Conservation (phyloP, 2,797 vertebrate species). For the Enteromius mattozi region DNA sequence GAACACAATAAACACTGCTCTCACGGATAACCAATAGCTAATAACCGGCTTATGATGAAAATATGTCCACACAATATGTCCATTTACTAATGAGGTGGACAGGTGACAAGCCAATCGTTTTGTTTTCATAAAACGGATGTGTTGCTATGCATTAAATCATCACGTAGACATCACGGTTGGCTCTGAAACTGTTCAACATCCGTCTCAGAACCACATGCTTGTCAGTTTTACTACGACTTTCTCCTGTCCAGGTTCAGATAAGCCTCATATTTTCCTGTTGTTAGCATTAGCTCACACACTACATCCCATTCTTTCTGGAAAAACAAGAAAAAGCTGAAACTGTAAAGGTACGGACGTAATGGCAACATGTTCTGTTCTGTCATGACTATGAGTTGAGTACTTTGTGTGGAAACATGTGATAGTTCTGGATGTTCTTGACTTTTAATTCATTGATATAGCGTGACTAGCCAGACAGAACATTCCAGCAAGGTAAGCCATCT, state of each 20-base stretch:
- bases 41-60: constrained; percentile 28
- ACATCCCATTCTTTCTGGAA: constrained; percentile 7
- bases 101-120: not conserved
- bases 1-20: constrained; percentile 44
- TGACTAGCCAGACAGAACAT: constrained; percentile 31
- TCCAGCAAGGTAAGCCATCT: not conserved
- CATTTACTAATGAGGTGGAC: constrained; percentile 27
- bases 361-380: not conserved
- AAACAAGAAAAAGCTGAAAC: constrained; percentile 25
- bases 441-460: not conserved
- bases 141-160: constrained; percentile 24
- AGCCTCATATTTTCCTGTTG: constrained; percentile 49
- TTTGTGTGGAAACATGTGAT: not conserved
- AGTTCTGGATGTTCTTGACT: not conserved
- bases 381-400: not conserved
- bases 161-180: not conserved
- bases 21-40: constrained; percentile 45
- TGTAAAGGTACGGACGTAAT: constrained; percentile 21
- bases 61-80: not conserved
- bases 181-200: not conserved
- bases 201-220: constrained; percentile 38
- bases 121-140: constrained; percentile 24
- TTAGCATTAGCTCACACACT: constrained; percentile 7
- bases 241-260: constrained; percentile 48
- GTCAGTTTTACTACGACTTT: constrained; percentile 22